Base-by-base conservation (phyloP, 2,797 vertebrate species). In the Lophotriccus pileatus region DNA sequence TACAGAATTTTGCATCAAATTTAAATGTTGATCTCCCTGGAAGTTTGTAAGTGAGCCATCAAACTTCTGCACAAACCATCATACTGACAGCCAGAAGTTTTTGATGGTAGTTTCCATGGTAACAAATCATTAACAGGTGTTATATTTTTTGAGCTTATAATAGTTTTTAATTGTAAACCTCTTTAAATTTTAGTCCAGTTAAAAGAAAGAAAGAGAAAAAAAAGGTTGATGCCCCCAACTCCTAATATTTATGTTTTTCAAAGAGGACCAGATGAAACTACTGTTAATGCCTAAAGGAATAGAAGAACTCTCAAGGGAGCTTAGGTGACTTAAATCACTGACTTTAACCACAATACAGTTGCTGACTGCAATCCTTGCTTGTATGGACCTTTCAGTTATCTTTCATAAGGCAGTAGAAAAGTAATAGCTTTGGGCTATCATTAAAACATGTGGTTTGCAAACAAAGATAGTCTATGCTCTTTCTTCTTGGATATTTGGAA, bases 221-320 rank as follows among this genome's bases (percentile, higher is more conserved):
- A 22, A 8, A 1, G 1, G 2, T 25, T 9, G 15, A 28, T 11
- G 2, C 1, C 9, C 0, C 2, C 9, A 41, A 10, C 1, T 10
- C 23, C n/a, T 50, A 18, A 23, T 56, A 53, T 52, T 89, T 85
- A 9, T 67, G 5, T 2, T 69, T 86, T 64, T 75, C 47, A n/a
- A 47, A 79, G 21, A 64, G 9, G 16, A 80, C 7, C 20, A 55
- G 78, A 62, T 80, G 10, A 84, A 92, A 41, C 20, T 72, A 32
- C 2, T 9, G 7, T 52, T 78, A 77, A 68, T 1, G 2, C 25
- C 49, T 32, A 22, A 55, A 75, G 68, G 12, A 5, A 20, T 5
- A 30, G n/a, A 89, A 76, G 5, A 72, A 24, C 4, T 83, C 37
- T 72, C 25, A 66, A 14, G 34, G 43, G 30, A 87, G 6, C 24